Evolutionary conservation across 2,888 invertebrate genomes (phyloP), one percentile per base, ranked within the genome.

Genomic region (Xylota sylvarum): DNA sequence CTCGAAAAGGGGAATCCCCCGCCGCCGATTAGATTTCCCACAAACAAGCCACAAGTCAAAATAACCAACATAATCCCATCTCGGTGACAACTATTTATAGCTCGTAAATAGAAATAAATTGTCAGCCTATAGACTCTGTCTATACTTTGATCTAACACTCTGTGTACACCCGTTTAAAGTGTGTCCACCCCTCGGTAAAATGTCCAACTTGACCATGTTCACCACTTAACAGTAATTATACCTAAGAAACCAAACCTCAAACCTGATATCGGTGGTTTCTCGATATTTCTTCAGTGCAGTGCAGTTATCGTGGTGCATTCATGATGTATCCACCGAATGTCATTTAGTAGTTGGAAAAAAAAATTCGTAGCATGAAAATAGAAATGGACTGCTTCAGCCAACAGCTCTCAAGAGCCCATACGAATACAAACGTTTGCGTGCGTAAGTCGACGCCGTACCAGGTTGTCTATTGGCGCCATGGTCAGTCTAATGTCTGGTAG

Each of bases 391-490:
- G 43, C n/a, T 10, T 14, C 17, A 40, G 46, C 67, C n/a, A 9
- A n/a, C 52, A 4, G 35, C n/a, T 1, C 10, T 14, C 5, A 10
- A 12, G 56, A 46, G 55, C 30, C 37, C 27, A 55, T 35, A 40
- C 27, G 30, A 72, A 43, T 35, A 40, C 27, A 23, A 72, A 32
- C 52, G 79, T 73, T 17, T 85, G 80, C 74, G 67, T 72, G 81
- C 55, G 58, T 40, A 65, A 64, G 67, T 46, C 77, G 58, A n/a
- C 65, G 72, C 70, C 86, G 82, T 82, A 86, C 82, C 86, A 82
- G 67, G 72, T 56, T 82, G 86, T 77, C 82, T 77, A 82, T 72
- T 86, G 86, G 86, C 86, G 86, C 86, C 86, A 78, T 86, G 77
- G 82, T 64, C 82, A 86, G 82, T 77, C 77, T 78, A 69, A 48